Evolutionary conservation across 2,113 vertebrate genomes (phyloP).

Genomic region (Cynocephalus volans): DNA sequence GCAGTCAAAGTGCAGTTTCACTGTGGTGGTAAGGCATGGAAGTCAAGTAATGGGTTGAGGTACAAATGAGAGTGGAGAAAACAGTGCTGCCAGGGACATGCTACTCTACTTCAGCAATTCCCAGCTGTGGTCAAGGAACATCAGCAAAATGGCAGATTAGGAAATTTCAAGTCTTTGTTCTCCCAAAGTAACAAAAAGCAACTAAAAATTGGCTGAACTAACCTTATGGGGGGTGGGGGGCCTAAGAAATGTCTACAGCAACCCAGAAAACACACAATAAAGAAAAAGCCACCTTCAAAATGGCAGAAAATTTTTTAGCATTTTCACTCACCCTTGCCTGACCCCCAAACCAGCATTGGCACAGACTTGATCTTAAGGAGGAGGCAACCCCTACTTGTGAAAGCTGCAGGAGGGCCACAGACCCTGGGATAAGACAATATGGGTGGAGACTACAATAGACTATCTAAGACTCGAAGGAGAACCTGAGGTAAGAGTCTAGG

Average conservation of each 20-base stretch:
- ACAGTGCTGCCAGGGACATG: not conserved
- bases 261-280: not conserved
- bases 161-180: not conserved
- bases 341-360: no score
- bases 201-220: not conserved
- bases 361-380: not conserved
- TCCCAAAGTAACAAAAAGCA: not conserved
- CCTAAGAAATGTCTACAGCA: not conserved
- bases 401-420: not conserved
- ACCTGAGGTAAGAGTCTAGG: not conserved
- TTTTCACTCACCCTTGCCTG: not conserved
- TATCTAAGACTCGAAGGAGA: not conserved
- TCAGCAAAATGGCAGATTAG: not conserved
- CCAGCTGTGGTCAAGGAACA: not conserved
- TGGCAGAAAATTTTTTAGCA: not conserved
- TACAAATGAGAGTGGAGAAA: not conserved
- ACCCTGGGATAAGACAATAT: not conserved
- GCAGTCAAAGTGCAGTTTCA: not conserved
- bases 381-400: not conserved
- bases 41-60: not conserved
- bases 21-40: not conserved
- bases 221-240: not conserved
- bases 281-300: not conserved
- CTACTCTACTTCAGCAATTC: not conserved
- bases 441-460: not conserved